Base-by-base conservation (phyloP, 2,797 vertebrate species). In the Nyctibius grandis region DNA sequence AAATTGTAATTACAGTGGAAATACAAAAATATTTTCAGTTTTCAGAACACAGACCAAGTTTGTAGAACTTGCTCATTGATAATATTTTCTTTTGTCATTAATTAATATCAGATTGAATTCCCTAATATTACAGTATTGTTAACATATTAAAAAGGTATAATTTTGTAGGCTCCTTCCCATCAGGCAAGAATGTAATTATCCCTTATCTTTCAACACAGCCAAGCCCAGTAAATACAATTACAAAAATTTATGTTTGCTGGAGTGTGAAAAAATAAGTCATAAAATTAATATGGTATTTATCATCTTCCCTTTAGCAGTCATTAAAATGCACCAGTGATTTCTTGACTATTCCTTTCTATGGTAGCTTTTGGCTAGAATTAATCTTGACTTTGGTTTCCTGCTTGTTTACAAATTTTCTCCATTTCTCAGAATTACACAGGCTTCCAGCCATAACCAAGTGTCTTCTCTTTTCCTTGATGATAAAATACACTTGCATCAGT, bases 181-280 rank as follows among this genome's bases (percentile, higher is more conserved):
- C 91, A 94, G 95, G 95, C 97, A 95, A 93, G 92, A 97, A 97
- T 91, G 89, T 96, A 98, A 98, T 98, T 98, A 98, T 95, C 88
- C 97, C 97, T 98, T 98, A 98, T 98, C 98, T 98, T 95, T 93
- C 96, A 40, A 95, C 68, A 95, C 97, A 98, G 97, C 92, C 96
- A 87, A 96, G 60, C 84, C 94, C 80, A 95, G 97, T 97, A 98
- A 98, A 98, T 95, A 98, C 96, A 98, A 98, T 97, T 98, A 98
- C 96, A 97, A 92, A 96, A 96, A 97, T 96, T 96, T 97, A 94
- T 88, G 92, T 96, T 97, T 97, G 96, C 83, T 95, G 94, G 75
- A 95, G 97, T 94, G 94, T 97, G 97, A 92, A 97, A 88, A 90
- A 97, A 95, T 96, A 94, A 96, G 90, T 72, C 89, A 92, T 87